Evolutionary conservation across 2,888 invertebrate species (phyloP).

Genomic region (Galerucella pusilla): DNA sequence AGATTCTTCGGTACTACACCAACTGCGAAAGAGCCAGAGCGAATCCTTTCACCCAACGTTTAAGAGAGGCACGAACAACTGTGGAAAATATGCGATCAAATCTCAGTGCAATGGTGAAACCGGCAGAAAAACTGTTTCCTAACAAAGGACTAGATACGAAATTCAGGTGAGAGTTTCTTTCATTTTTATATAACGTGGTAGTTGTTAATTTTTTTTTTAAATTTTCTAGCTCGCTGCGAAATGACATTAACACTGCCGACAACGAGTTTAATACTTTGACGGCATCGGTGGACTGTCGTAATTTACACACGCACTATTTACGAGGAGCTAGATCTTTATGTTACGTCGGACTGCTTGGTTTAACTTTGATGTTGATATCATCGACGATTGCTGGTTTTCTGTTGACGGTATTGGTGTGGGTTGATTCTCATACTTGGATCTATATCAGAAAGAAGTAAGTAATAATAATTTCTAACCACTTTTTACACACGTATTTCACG

Average conservation of each 20-base stretch:
- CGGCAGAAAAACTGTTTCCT: conserved; percentile 68
- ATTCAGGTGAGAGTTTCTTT: conserved; percentile 59
- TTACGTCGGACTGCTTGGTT: conserved; percentile 83
- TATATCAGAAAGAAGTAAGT: conserved; percentile 90
- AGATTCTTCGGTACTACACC: conserved; percentile 70
- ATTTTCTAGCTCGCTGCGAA: conserved; percentile 73
- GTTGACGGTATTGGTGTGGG: conserved; percentile 91
- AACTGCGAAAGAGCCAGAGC: conserved; percentile 84
- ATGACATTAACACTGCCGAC: conserved; percentile 83
- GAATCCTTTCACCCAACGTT: conserved; percentile 83
- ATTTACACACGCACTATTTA: conserved; percentile 85
- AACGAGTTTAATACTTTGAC: conserved; percentile 75
- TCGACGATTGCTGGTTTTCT: conserved; percentile 88
- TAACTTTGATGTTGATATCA: conserved; percentile 87
- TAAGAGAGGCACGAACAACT: conserved; percentile 74
- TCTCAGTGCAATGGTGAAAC: conserved; percentile 66
- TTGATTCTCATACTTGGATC: conserved; percentile 97
- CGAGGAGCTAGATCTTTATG: conserved; percentile 82
- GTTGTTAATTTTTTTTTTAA: not conserved
- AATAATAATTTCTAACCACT: not conserved
- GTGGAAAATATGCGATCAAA: conserved; percentile 67
- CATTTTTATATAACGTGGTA: not conserved
- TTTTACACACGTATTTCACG: no score
- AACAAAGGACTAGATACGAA: conserved; percentile 72
- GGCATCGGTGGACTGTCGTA: conserved; percentile 84